Evolutionary conservation across 2,797 vertebrate species (phyloP).

Genomic region (Cyclura pinguis): DNA sequence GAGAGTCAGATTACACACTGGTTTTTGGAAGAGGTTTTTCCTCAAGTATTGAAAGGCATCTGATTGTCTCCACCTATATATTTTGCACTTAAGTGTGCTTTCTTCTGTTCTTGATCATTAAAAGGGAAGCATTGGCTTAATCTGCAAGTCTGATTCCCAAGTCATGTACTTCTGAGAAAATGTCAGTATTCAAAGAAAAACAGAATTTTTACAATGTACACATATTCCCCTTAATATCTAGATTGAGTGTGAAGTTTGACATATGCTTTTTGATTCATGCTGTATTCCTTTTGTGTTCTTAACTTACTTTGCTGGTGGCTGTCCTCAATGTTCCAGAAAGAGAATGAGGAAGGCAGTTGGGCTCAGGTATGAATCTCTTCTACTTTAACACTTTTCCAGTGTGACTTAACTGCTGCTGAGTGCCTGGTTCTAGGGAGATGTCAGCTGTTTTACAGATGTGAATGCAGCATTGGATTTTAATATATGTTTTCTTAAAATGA

Average conservation of each 20-base stretch:
- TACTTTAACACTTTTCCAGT: background rate
- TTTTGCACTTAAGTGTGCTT: too few species aligned
- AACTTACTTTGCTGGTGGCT: slow-evolving; percentile 71
- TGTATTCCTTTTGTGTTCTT: slow-evolving; percentile 65
- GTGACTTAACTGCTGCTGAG: background rate
- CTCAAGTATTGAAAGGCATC: too few species aligned
- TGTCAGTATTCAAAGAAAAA: too few species aligned
- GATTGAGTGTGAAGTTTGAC: too few species aligned
- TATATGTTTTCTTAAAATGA: background rate
- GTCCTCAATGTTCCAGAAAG: slow-evolving; percentile 84
- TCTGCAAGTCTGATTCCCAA: too few species aligned
- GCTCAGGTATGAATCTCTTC: slow-evolving; percentile 89
- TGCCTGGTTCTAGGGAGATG: background rate
- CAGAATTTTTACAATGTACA: too few species aligned
- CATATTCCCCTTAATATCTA: too few species aligned
- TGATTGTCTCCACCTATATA: too few species aligned
- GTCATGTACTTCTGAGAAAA: too few species aligned
- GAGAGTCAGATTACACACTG: background rate
- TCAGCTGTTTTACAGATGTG: background rate
- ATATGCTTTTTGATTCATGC: slow-evolving; percentile 52
- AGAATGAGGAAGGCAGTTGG: slow-evolving; percentile 98
- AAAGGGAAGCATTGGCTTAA: too few species aligned
- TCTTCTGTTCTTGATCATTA: too few species aligned
- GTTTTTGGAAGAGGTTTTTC: too few species aligned
- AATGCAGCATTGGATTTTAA: background rate